phyloP scores from a whole-genome alignment of 2,113 vertebrate genomes.

The Sciurus niger region DNA sequence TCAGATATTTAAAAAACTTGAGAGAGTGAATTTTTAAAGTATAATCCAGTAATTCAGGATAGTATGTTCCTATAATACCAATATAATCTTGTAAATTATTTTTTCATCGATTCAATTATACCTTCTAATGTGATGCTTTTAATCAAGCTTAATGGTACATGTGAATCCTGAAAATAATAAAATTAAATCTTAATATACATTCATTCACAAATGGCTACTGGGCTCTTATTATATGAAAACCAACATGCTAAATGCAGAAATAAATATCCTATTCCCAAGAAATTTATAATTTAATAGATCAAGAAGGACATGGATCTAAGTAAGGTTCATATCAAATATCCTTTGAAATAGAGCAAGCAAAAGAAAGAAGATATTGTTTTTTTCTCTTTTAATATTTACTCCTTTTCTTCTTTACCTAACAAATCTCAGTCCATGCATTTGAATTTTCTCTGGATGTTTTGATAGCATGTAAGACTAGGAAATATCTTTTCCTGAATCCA shows the following conservation, averaged over 20 bases:
- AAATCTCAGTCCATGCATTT: not conserved
- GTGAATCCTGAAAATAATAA: not conserved
- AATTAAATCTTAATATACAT: not conserved
- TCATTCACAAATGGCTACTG: not conserved
- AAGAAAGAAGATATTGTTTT: not conserved
- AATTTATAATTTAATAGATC: constrained; percentile 13
- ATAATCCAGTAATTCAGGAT: not conserved
- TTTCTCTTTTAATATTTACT: not conserved
- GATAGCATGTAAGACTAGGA: not conserved
- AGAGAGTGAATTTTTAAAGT: not conserved
- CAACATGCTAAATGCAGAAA: not conserved
- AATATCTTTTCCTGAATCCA: not conserved
- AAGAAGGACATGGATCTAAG: not conserved
- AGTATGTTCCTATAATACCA: not conserved
- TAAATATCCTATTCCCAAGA: not conserved
- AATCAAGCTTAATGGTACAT: not conserved
- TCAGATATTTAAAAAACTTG: not conserved
- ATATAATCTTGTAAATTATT: not conserved
- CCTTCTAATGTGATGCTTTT: not conserved
- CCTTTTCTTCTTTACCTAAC: not conserved
- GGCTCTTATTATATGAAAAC: not conserved
- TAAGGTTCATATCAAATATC: not conserved
- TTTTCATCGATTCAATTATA: not conserved
- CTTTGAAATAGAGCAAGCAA: not conserved
- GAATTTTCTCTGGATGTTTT: not conserved